Base-by-base conservation (phyloP, 2,797 vertebrate species). In the Pangasius larnaudii region DNA sequence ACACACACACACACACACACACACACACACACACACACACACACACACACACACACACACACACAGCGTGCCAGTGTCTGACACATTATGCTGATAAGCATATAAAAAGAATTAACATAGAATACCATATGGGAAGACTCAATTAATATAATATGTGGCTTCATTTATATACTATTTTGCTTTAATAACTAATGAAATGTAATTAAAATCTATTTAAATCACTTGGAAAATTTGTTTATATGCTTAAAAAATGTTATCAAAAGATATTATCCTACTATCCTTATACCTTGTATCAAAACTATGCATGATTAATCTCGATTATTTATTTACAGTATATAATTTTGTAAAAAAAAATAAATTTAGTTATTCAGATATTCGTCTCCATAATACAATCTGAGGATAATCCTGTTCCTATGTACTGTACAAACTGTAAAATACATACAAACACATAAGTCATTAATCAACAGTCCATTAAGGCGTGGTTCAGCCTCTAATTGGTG, bases 391-490 rank as follows among this genome's bases (percentile, higher is more conserved):
- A 63, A 18, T 46, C 59, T n/a, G 16, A 51, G 61, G 22, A 59
- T 58, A 81, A 51, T 75, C 30, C 13, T 58, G 27, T 33, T 42
- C 74, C 8, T 18, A n/a, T 1, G 33, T 51, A 51, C 30, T 85
- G 42, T 69, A 75, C 18, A 53, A 86, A 74, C 61, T 67, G 11
- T 77, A 75, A 75, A 88, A 65, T 49, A 46, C 42, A 83, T 24
- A 56, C 49, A 84, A 83, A 77, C 72, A 86, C 36, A 77, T 42
- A 84, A 59, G 79, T 84, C 53, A 85, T 78, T 69, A 61, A 69
- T 63, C 51, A 87, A 79, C 71, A 84, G 18, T 84, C 75, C 80
- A 87, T 89, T 63, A 89, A 87, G 85, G 85, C 18, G 85, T 69
- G 88, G 63, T 80, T 51, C 59, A n/a, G 36, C 80, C 27, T 53